Evolutionary conservation across 2,113 vertebrate species (phyloP), one percentile per base, ranked within the genome.

Genomic region (Chunga burmeisteri): DNA sequence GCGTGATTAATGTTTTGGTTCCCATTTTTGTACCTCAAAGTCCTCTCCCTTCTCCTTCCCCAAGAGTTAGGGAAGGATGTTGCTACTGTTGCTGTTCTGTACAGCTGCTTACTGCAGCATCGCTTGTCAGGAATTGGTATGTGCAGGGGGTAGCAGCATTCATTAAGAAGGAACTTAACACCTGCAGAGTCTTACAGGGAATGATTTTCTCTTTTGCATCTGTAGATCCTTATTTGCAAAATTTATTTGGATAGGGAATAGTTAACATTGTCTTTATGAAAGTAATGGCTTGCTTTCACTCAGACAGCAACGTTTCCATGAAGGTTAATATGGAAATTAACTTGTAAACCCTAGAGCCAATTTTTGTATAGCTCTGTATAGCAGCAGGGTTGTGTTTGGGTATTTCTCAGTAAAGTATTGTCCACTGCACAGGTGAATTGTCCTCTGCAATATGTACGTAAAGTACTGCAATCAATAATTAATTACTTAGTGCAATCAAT

Each of bases 391-490:
- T 88, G 81, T 53, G 23, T 68, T 59, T 78, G 74, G 73, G 32
- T 78, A 53, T 87, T 96, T 94, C 40, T 52, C 38, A 75, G 63
- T 55, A 46, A 91, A 82, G 66, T 65, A 10, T 63, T 12, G 4
- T 52, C 67, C 81, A 10, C 68, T 87, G 93, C 84, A 77, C 96
- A 95, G 92, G 91, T 95, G 91, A 92, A 77, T 77, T 73, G 68
- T 70, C 85, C 90, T 92, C 88, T 94, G 88, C 85, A 92, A 90
- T 87, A 86, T 38, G 75, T 78, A 80, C 77, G 89, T 63, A 92
- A 95, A 92, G 84, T 59, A 55, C 93, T 94, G 88, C 96, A 95
- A 92, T 96, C 96, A 91, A 93, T 94, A 95, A 96, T 96, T 94
- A 94, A 96, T 86, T 94, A 93, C 91, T 93, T 94, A 94, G 86